Evolutionary conservation across 2,113 vertebrate species (phyloP).

Genomic region (Camelus bactrianus): DNA sequence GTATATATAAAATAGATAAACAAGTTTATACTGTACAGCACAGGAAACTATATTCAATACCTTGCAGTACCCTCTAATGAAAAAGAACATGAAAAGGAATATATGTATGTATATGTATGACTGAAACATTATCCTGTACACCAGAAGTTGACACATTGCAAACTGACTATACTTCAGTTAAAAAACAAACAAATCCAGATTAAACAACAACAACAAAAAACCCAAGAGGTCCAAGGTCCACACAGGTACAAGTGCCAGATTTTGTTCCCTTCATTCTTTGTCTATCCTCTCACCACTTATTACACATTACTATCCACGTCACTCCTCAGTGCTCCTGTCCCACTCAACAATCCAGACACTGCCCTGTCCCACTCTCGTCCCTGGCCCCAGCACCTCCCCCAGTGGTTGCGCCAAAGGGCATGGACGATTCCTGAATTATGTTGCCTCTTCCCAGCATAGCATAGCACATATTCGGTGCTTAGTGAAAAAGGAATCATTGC

Average conservation of each 20-base stretch:
- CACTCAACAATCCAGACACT: neutral
- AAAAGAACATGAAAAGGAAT: too few species aligned
- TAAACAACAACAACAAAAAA: neutral
- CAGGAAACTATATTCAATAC: too few species aligned
- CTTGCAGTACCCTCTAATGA: too few species aligned
- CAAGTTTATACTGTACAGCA: too few species aligned
- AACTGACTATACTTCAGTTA: too few species aligned
- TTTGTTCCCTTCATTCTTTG: neutral
- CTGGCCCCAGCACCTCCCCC: neutral
- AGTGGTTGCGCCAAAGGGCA: neutral
- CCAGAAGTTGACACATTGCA: too few species aligned
- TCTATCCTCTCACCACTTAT: neutral
- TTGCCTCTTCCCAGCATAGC: neutral
- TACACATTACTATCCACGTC: neutral
- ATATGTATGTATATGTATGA: too few species aligned
- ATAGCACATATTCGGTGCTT: neutral
- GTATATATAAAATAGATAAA: too few species aligned
- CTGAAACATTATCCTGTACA: too few species aligned
- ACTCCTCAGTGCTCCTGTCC: neutral
- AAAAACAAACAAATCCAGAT: conserved; percentile 42
- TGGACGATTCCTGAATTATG: neutral
- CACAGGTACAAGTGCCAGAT: neutral
- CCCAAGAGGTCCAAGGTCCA: neutral
- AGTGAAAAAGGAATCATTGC: neutral
- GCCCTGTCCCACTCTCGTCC: neutral